A percentile compares a stretch with the other conserved stretches of the same genome.
These are phyloP conservation scores for Solenopsis invicta DNA, from an alignment of 1,140 invertebrate species.

Conservation along the genomic window DNA sequence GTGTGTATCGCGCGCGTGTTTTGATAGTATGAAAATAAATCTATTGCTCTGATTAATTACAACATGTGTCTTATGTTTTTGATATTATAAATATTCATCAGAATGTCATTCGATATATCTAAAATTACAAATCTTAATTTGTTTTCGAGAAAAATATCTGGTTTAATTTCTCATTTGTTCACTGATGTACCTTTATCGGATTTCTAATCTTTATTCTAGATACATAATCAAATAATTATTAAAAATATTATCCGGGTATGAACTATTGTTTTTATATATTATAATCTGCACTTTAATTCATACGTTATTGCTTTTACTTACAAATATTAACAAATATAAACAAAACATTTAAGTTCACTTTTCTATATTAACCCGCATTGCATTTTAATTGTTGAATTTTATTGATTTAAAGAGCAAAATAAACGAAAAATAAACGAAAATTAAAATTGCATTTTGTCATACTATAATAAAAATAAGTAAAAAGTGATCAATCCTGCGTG, in stretches of 20 bases:
- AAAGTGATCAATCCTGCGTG: too few species aligned
- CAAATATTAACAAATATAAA: background rate
- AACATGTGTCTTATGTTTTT: background rate
- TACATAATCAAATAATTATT: background rate
- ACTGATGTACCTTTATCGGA: too few species aligned
- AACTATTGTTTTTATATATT: background rate
- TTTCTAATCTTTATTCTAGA: background rate
- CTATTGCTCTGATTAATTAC: background rate
- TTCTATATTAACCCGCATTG: background rate
- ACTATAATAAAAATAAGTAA: too few species aligned
- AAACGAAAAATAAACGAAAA: too few species aligned
- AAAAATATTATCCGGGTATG: constrained; percentile 2
- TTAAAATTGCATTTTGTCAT: too few species aligned
- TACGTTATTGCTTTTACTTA: background rate
- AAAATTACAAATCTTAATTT: constrained; percentile 28
- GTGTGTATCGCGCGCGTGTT: too few species aligned
- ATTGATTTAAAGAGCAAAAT: too few species aligned
- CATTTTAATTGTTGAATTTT: constrained; percentile 2
- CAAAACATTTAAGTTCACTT: background rate
- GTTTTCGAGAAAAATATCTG: background rate
- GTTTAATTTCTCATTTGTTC: too few species aligned
- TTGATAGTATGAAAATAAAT: too few species aligned
- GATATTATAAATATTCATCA: constrained; percentile 27
- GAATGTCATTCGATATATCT: background rate
- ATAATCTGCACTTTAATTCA: background rate